Percentiles rank a stretch among this genome's conserved stretches.
phyloP scores from a whole-genome alignment of 2,797 vertebrate species.

The Chelmon rostratus region DNA sequence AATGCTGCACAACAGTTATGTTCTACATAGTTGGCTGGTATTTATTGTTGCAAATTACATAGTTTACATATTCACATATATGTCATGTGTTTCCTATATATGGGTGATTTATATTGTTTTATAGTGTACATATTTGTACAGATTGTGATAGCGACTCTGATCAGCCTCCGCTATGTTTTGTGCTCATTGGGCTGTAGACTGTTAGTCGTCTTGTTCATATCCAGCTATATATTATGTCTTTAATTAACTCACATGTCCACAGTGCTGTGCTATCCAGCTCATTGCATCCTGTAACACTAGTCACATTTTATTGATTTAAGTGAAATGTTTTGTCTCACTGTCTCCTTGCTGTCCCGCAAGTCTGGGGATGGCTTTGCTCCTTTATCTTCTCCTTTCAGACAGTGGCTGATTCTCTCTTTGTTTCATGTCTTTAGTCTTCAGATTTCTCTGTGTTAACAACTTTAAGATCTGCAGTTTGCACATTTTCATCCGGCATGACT shows the following conservation, averaged over 20 bases:
- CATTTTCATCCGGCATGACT: background rate
- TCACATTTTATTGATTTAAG: conserved; percentile 20
- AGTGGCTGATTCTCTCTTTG: background rate
- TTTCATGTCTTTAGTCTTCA: background rate
- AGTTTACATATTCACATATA: too few species aligned
- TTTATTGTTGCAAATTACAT: too few species aligned
- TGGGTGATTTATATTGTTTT: too few species aligned
- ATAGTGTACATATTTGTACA: too few species aligned
- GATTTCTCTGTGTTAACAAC: background rate
- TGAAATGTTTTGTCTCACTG: conserved; percentile 4
- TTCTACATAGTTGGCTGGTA: too few species aligned
- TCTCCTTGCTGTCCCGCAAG: background rate
- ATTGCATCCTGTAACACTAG: conserved; percentile 11
- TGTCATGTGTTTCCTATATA: too few species aligned
- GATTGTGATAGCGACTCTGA: too few species aligned
- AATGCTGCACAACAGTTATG: too few species aligned
- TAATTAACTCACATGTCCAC: background rate
- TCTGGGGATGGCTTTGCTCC: background rate
- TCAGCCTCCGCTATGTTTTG: background rate
- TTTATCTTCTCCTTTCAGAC: background rate
- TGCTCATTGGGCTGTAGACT: background rate
- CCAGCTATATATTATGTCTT: background rate
- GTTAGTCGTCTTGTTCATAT: background rate
- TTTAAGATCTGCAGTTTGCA: background rate
- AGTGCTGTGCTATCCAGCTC: background rate